Evolutionary conservation across 2,888 invertebrate species (phyloP), one percentile per base, ranked within the genome.

Genomic region (Chrysotoxum bicinctum): DNA sequence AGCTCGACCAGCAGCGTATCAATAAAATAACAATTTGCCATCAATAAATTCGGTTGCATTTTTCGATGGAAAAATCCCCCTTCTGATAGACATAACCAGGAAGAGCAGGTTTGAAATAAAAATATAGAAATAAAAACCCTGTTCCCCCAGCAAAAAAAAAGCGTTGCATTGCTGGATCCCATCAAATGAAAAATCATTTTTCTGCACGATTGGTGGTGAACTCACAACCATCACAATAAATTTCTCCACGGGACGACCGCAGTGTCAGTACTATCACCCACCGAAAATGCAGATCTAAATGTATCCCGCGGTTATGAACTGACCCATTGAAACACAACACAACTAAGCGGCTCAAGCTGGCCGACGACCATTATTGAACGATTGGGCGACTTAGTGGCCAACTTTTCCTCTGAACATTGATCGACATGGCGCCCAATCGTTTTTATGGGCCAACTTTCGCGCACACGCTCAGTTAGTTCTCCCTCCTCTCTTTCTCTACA

Each of bases 271-370:
- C 79, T 81, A 73, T 79, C 78, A 70, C 69, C 83, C 83, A 70
- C 74, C 78, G 60, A 75, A 78, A 77, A 77, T 84, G 75, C 79
- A 84, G 84, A 84, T 84, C 84, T 66, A 84, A 79, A 73, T 74
- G 76, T 85, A 85, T 85, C 85, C 85, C 85, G 81, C 85, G 81
- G 85, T 73, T 77, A 81, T 56, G 50, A 69, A 75, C 72, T 85
- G 85, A 85, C 85, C 85, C 85, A 85, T 69, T 85, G 81, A 85
- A 54, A 60, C 52, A 73, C 72, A 54, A 60, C 52, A 73, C 72
- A 56, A 35, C 45, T 64, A 64, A 45, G 16, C 45, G 30, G 14
- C 12, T 26, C 32, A 48, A 37, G 40, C 50, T 37, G 48, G n/a
- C 16, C 30, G 30, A 19, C 21, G 21, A n/a, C 68, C 35, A 50